A percentile compares a stretch with the other conserved stretches of the same genome.
Conservation (phyloP, 2,888 invertebrate genomes). For the Calameuta idolon region DNA sequence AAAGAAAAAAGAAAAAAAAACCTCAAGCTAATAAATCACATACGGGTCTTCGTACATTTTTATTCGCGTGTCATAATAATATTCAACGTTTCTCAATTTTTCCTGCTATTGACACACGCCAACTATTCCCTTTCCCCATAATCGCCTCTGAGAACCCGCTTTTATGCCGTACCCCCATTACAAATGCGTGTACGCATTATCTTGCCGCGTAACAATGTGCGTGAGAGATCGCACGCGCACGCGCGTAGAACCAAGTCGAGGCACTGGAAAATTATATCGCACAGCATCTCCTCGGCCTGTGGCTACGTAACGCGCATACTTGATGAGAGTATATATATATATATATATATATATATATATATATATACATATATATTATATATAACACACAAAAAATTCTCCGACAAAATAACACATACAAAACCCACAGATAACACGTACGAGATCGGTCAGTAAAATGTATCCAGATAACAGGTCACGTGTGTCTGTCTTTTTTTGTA, state of each 20-base stretch:
- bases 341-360: slow-evolving; percentile 22
- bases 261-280: slow-evolving; percentile 57
- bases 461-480: not conserved
- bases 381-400: not conserved
- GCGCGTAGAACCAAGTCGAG: slow-evolving; percentile 33
- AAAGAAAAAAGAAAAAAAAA: too few relatives aligned
- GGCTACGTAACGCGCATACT: slow-evolving; percentile 56
- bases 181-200: too few relatives aligned
- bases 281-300: slow-evolving; percentile 47
- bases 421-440: not conserved
- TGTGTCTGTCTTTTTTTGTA: not conserved
- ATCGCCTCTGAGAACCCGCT: too few relatives aligned
- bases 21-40: too few relatives aligned
- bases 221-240: slow-evolving; percentile 6
- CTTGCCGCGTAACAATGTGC: too few relatives aligned
- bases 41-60: too few relatives aligned
- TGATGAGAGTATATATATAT: slow-evolving; percentile 44
- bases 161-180: too few relatives aligned
- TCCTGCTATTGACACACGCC: not conserved
- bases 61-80: not conserved
- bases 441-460: not conserved
- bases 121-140: too few relatives aligned
- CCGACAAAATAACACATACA: not conserved
- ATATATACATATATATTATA: slow-evolving; percentile 29
- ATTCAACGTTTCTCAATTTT: not conserved